Base-by-base conservation (phyloP, 2,797 vertebrate genomes). In the Setipinna tenuifilis region DNA sequence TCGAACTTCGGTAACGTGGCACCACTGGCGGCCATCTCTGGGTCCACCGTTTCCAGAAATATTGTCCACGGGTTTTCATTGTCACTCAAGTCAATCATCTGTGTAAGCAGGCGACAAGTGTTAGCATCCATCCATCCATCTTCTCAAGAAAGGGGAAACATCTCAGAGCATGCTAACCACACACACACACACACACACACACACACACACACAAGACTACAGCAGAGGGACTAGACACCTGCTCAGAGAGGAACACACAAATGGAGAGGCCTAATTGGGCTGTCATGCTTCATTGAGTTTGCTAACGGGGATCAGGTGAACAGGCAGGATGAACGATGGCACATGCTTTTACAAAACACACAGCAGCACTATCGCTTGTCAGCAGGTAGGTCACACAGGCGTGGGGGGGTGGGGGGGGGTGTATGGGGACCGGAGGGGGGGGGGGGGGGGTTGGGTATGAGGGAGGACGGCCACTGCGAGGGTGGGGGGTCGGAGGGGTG, bases 41-140 rank as follows among this genome's bases (percentile, higher is more conserved):
- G 97, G 92, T 99, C 98, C 87, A 99, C 98, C 0, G 98, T 99
- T 94, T 99, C 98, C 95, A 99, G 95, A 95, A 99, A 99, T 97
- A 99, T 99, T 94, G 98, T 99, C 98, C 98, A 99, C 17, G 98
- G 98, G 92, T 99, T 99, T 93, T 99, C 98, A 83, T 98, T 99
- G 94, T 99, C 98, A 88, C 98, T 99, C 92, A 99, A 96, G 91
- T 99, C 98, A 84, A 99, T 99, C 98, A 99, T 99, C 98, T 99
- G 91, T 23, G 85, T 81, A 82, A 81, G 14, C 48, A 25, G 3
- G 41, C 65, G 7, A 81, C 57, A 46, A 44, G 50, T 23, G 11
- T 41, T 23, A 65, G n/a, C 35, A 2, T 11, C 83, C 44, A 25
- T 11, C 83, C 44, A 25, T 78, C 31, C 21, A 19, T 44, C 35